phyloP scores from a whole-genome alignment of 2,797 vertebrate species.

The Periparus ater region DNA sequence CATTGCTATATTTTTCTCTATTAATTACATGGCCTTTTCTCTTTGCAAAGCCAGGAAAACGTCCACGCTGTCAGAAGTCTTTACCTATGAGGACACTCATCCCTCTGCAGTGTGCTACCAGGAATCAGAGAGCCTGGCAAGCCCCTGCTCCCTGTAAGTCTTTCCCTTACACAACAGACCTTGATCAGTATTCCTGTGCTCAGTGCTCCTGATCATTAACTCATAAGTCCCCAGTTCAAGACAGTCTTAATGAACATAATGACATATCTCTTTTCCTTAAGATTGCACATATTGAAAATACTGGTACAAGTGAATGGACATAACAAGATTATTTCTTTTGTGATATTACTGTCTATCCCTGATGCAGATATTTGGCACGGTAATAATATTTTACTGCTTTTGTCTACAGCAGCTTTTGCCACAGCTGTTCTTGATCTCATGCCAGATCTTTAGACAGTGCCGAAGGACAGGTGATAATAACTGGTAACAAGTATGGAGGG shows the following conservation, averaged over 20 bases:
- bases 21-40: slow-evolving; percentile 8
- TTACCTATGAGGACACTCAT: background rate
- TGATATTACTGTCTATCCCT: background rate
- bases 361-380: background rate
- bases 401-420: background rate
- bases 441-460: background rate
- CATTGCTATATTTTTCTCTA: background rate
- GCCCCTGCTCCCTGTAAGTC: background rate
- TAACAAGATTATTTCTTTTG: background rate
- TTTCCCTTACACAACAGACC: background rate
- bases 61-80: background rate
- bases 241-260: background rate
- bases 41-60: slow-evolving; percentile 24
- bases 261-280: background rate
- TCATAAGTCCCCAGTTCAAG: background rate
- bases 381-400: background rate
- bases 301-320: background rate
- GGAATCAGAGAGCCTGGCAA: background rate
- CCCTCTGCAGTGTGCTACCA: background rate
- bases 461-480: background rate
- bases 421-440: background rate
- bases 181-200: background rate
- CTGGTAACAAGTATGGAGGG: background rate
- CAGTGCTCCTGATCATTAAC: background rate
- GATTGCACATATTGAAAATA: background rate